These are phyloP conservation scores for Drosophila hydei DNA, from an alignment of 1,140 invertebrate genomes.

Conservation along the genomic window DNA sequence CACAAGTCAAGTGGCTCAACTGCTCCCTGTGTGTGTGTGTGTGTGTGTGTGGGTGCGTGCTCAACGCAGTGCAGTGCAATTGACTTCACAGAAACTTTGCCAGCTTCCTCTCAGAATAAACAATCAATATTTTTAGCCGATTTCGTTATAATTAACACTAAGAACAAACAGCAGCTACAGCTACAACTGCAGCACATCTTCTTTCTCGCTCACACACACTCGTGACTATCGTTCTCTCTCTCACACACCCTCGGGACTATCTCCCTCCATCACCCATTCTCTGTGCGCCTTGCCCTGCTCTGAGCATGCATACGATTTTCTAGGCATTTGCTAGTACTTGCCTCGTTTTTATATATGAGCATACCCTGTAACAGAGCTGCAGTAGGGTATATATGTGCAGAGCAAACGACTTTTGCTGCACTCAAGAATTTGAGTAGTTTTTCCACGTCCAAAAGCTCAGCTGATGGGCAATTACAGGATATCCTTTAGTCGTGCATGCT, in stretches of 20 bases:
- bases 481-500: background rate
- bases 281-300: background rate
- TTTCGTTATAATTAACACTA: constrained; percentile 54
- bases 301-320: too few species aligned
- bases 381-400: background rate
- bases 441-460: background rate
- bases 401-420: too few species aligned
- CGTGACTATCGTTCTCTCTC: too few species aligned
- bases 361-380: background rate
- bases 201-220: background rate
- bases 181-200: background rate
- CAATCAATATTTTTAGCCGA: constrained; percentile 70
- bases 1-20: constrained; percentile 18
- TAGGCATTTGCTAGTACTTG: background rate
- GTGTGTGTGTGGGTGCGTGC: constrained; percentile 2
- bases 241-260: background rate
- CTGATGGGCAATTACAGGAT: background rate
- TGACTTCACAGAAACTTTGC: constrained; percentile 26
- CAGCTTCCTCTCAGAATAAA: constrained; percentile 46
- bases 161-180: constrained; percentile 2
- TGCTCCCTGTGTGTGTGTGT: background rate
- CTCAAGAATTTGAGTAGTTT: too few species aligned
- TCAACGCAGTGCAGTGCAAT: constrained; percentile 17
- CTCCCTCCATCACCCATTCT: background rate
- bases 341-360: background rate